phyloP scores from a whole-genome alignment of 2,113 vertebrate genomes.

The Pomatorhinus ruficollis region DNA sequence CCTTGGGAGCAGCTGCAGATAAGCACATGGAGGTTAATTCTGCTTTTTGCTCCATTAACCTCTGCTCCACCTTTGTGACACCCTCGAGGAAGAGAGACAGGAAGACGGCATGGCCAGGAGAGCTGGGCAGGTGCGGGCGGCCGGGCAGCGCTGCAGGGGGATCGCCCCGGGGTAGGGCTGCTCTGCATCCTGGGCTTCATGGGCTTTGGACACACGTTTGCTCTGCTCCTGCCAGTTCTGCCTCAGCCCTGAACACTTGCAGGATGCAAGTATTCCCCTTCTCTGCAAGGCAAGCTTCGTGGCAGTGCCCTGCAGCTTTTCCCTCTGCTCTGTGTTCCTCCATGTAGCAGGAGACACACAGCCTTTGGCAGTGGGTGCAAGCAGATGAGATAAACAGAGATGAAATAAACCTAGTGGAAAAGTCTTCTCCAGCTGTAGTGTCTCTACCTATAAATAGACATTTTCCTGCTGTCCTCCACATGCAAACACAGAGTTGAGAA shows the following conservation, averaged over 20 bases:
- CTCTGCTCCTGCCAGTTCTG: neutral
- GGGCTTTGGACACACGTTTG: neutral
- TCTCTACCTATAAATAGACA: conserved; percentile 11
- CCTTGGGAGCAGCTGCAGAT: neutral
- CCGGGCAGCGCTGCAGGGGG: neutral
- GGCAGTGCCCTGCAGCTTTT: neutral
- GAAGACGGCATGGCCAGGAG: fast-evolving
- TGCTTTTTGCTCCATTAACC: conserved; percentile 32
- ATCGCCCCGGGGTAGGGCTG: fast-evolving
- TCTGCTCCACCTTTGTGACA: neutral
- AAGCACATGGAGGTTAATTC: neutral
- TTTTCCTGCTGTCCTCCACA: conserved; percentile 19
- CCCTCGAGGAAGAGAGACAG: neutral
- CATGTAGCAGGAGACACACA: neutral
- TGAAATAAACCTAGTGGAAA: conserved; percentile 17
- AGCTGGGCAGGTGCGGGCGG: neutral
- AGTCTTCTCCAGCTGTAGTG: conserved; percentile 9
- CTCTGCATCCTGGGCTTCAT: neutral
- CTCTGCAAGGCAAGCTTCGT: neutral
- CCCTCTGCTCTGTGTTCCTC: neutral
- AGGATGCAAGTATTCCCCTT: neutral
- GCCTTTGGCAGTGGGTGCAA: neutral
- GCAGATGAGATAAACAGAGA: neutral
- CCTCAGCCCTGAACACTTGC: neutral
- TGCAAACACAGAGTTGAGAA: neutral